Base-by-base conservation (phyloP, 2,888 invertebrate species). In the Notodonta ziczac region DNA sequence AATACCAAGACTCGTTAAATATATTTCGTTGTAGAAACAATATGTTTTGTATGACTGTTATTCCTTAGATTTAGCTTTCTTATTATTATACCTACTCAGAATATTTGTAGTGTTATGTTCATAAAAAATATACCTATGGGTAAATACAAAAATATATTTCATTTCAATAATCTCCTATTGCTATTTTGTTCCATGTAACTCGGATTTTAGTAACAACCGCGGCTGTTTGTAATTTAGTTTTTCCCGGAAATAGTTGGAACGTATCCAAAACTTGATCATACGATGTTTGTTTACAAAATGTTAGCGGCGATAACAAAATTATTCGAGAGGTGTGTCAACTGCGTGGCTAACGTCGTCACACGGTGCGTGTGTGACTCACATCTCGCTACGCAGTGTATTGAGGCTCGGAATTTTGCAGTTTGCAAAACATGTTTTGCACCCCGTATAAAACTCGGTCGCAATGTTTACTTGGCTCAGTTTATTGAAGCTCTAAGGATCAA, bases 281-380 rank as follows among this genome's bases (percentile, higher is more conserved):
- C 86, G 89, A 88, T 88, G 74, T 87, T 86, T 90, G 81, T 87
- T 89, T 88, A 86, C 85, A 74, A 72, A 24, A 76, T 79, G 61
- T 63, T 56, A 24, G 24, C 24, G 24, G 66, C 67, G 68, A 63
- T 76, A 78, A 83, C 77, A 81, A 83, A 76, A 61, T 73, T 69
- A 78, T 72, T 68, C 66, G 66, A 78, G 84, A 87, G 90, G 89
- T 85, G 74, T 74, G 76, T 58, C 69, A 54, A 24, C 5, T 24
- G 24, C n/a, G 32, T 24, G 12, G 35, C 42, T 50, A 50, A 50
- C 32, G 6, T 52, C 55, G 59, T 52, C 24, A 10, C 12, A 48
- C 32, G 24, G 7, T 5, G 16, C 53, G 13, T n/a, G 13, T n/a
- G 46, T 46, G 46, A 46, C 5, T 46, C 46, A 16, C 14, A 10